A percentile compares a stretch with the other conserved stretches of the same genome.
Conservation (phyloP, 2,888 invertebrate genomes). For the Leptopilina drosophilae region DNA sequence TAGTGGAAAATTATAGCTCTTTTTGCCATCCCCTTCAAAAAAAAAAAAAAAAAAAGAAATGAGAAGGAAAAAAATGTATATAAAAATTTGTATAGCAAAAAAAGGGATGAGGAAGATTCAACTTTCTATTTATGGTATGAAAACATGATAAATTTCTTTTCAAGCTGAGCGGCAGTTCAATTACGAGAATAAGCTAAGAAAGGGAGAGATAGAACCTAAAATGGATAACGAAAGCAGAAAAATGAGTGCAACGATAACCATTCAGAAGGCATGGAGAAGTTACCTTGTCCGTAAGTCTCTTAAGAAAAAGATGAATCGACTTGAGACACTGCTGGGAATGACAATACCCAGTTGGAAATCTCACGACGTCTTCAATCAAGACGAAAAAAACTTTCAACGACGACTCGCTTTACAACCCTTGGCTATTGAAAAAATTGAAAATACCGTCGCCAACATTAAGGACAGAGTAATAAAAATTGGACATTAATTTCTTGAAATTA, state of each 20-base stretch:
- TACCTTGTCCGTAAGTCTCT: conserved; percentile 76
- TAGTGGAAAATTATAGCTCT: background rate
- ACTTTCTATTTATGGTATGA: conserved; percentile 3
- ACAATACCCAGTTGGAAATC: conserved; percentile 78
- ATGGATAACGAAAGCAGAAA: conserved; percentile 51
- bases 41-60: background rate
- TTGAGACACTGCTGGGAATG: conserved; percentile 80
- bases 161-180: conserved; percentile 55
- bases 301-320: conserved; percentile 74
- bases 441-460: conserved; percentile 57
- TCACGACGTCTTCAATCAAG: conserved; percentile 77
- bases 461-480: conserved; percentile 56
- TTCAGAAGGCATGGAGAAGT: conserved; percentile 77
- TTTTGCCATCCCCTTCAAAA: no score
- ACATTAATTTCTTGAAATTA: no score
- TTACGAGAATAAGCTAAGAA: conserved; percentile 55
- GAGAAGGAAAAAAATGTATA: background rate
- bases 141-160: conserved; percentile 25
- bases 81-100: background rate
- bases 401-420: conserved; percentile 72
- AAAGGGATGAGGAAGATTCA: background rate
- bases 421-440: conserved; percentile 77
- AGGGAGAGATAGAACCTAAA: conserved; percentile 51
- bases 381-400: conserved; percentile 71
- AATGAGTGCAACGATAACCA: conserved; percentile 67